Evolutionary conservation across 2,797 vertebrate genomes (phyloP).

Genomic region (Melanotaenia pygmaea): DNA sequence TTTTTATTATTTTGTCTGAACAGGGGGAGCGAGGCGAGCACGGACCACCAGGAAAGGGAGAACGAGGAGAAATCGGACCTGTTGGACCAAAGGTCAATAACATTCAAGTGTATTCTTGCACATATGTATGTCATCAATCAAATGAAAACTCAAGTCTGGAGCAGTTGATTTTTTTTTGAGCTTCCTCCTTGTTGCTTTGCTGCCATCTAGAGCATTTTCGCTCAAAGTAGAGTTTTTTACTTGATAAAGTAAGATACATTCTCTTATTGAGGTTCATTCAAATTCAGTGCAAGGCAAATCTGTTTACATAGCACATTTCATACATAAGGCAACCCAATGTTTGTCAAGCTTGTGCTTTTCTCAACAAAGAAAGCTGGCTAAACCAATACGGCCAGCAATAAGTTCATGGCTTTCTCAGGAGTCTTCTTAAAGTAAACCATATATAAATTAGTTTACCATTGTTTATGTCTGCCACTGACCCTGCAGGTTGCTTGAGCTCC

Average conservation of each 20-base stretch:
- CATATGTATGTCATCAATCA: background rate
- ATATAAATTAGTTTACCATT: conserved; percentile 59
- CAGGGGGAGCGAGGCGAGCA: conserved; percentile 94
- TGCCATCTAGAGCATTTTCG: conserved; percentile 65
- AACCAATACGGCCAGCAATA: conserved; percentile 50
- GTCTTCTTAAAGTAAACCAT: conserved; percentile 54
- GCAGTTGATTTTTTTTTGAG: background rate
- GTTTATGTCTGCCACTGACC: conserved; percentile 72
- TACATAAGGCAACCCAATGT: no score
- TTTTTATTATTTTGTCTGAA: conserved; percentile 9
- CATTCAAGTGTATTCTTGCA: background rate
- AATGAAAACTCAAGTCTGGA: background rate
- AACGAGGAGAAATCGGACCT: conserved; percentile 89
- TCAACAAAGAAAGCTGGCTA: conserved; percentile 37
- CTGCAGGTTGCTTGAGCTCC: conserved; percentile 68
- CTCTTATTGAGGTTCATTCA: conserved; percentile 16
- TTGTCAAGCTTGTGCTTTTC: background rate
- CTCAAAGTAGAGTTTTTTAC: background rate
- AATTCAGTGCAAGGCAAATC: background rate
- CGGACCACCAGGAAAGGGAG: conserved; percentile 91
- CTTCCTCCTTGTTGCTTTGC: conserved; percentile 29
- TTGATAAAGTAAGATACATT: background rate
- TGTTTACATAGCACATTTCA: no score
- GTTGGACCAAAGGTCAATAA: conserved; percentile 91
- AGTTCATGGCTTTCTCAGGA: conserved; percentile 33